Base-by-base conservation (phyloP, 2,113 vertebrate genomes). In the Steatornis caripensis region DNA sequence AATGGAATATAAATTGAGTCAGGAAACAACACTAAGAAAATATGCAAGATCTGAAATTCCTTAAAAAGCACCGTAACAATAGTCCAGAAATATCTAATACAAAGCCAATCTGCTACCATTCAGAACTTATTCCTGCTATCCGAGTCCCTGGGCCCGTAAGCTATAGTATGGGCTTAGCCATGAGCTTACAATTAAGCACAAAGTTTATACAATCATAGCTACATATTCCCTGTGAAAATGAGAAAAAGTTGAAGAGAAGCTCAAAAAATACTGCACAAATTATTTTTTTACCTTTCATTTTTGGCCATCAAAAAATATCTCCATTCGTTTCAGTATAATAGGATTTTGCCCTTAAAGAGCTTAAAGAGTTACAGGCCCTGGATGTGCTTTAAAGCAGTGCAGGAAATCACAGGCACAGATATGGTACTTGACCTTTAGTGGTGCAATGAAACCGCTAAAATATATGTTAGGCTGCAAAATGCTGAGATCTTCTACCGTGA, bases 401-500 rank as follows among this genome's bases (percentile, higher is more conserved):
- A 94, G 94, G 95, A 98, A 98, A 96, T 84, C 89, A 87, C 90
- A 93, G 84, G 62, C 91, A 78, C 69, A 71, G 94, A 65, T 74
- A 90, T 51, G 93, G 78, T 60, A 60, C 72, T 92, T 97, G 89
- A 95, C 94, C 95, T 96, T 97, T 96, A 96, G 90, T 69, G 72
- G 87, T 77, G 77, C 95, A 95, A 78, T 84, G 87, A 97, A 85
- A 90, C 79, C 64, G 89, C 78, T 95, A 78, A 96, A 96, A 95
- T 92, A 75, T 91, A 89, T 96, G 94, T 97, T 85, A 89, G 94
- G 85, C 95, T 95, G 84, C 76, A 92, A 94, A 83, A 97, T 79
- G 51, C 84, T 84, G 81, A 96, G 85, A 91, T 81, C 84, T 86
- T 97, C 91, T 70, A 84, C 68, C 4, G 61, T 93, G 90, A 96